These are phyloP conservation scores for Rana temporaria DNA, from an alignment of 2,113 vertebrate species.

Conservation along the genomic window DNA sequence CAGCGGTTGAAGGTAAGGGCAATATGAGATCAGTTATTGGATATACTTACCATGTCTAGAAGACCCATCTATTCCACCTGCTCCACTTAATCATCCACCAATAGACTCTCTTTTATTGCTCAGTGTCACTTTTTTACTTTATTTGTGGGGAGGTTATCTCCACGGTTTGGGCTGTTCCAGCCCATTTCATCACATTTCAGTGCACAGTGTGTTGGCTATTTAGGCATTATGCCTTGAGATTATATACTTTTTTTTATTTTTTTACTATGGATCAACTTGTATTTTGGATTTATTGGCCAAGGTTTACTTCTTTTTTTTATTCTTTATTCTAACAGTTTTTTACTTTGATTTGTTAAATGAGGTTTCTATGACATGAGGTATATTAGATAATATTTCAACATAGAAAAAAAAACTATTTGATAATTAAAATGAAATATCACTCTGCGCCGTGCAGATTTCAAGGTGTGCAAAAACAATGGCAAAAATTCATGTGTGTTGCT, in stretches of 20 bases:
- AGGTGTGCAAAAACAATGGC: conserved; percentile 44
- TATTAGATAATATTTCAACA: background rate
- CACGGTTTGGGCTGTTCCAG: too few relatives aligned
- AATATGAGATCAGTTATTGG: too few relatives aligned
- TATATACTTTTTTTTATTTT: background rate
- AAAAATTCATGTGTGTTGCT: conserved; percentile 40
- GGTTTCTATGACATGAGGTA: conserved; percentile 1
- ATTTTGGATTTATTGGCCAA: background rate
- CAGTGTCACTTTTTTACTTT: too few relatives aligned
- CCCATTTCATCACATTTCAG: too few relatives aligned
- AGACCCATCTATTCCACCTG: too few relatives aligned
- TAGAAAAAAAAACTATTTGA: background rate
- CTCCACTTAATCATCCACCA: too few relatives aligned
- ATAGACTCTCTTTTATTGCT: too few relatives aligned
- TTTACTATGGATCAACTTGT: conserved; percentile 1
- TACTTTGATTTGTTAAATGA: background rate
- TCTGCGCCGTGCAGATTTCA: conserved; percentile 38
- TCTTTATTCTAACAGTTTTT: background rate
- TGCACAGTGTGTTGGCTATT: too few relatives aligned
- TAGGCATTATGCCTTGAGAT: too few relatives aligned
- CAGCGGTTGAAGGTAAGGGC: too few relatives aligned
- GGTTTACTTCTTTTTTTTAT: background rate
- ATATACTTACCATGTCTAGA: too few relatives aligned
- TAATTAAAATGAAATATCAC: background rate
- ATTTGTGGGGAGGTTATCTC: too few relatives aligned